A percentile compares a stretch with the other conserved stretches of the same genome.
Evolutionary conservation across 2,797 vertebrate genomes (phyloP).

Genomic region (Oryzias sinensis): DNA sequence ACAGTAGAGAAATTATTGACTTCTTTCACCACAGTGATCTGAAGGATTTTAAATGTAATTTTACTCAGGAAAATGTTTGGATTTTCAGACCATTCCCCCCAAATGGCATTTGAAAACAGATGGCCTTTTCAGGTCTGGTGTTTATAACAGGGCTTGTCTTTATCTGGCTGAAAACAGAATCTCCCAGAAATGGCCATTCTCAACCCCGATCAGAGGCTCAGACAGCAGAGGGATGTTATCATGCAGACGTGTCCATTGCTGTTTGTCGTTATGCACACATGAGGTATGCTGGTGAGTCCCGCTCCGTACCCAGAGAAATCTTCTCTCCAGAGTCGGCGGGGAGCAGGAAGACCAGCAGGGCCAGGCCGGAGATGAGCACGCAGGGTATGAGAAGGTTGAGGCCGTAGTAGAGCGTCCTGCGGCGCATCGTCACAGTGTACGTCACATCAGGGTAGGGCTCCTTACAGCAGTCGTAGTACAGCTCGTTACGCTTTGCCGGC

Average conservation of each 20-base stretch:
- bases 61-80: too few relatives aligned
- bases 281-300: background rate
- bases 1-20: slow-evolving; percentile 15
- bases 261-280: background rate
- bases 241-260: background rate
- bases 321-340: slow-evolving; percentile 71
- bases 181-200: slow-evolving; percentile 28
- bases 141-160: slow-evolving; percentile 27
- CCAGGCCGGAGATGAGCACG: slow-evolving; percentile 89
- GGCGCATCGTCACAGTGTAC: slow-evolving; percentile 88
- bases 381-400: slow-evolving; percentile 91
- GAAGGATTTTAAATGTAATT: too few relatives aligned
- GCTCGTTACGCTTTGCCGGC: slow-evolving; percentile 87
- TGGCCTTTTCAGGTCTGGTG: slow-evolving; percentile 44
- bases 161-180: slow-evolving; percentile 31
- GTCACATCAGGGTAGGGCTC: slow-evolving; percentile 92
- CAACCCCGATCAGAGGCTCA: slow-evolving; percentile 28
- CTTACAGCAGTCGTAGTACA: slow-evolving; percentile 91
- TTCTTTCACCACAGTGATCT: too few relatives aligned
- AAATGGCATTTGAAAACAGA: slow-evolving; percentile 23
- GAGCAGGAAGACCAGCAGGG: slow-evolving; percentile 88
- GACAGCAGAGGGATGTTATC: slow-evolving; percentile 1
- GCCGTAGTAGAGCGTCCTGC: slow-evolving; percentile 89
- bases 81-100: too few relatives aligned
- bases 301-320: slow-evolving; percentile 85